Conservation (phyloP, 2,797 vertebrate species). For the Meda fulgida region DNA sequence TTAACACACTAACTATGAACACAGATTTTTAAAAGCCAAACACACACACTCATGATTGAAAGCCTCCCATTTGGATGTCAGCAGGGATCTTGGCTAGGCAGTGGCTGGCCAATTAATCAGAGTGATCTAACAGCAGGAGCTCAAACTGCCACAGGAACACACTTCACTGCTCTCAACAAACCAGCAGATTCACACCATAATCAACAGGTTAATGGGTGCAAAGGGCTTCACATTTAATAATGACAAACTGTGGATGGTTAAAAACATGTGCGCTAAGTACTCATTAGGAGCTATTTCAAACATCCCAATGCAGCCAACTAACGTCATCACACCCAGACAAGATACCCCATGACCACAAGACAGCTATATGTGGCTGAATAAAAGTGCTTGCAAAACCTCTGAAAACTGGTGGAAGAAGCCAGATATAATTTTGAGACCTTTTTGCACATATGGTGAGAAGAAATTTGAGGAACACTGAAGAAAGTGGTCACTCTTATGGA, state of each 20-base stretch:
- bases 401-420: neutral
- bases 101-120: conserved; percentile 46
- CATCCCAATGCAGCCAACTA: conserved; percentile 7
- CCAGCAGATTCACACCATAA: conserved; percentile 30
- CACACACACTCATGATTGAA: conserved; percentile 2
- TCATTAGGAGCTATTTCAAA: conserved; percentile 45
- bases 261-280: conserved; percentile 33
- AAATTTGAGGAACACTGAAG: neutral
- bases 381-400: neutral
- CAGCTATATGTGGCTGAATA: neutral
- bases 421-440: neutral
- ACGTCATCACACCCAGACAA: conserved; percentile 21
- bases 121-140: conserved; percentile 48
- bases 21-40: conserved; percentile 26
- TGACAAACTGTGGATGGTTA: conserved; percentile 4
- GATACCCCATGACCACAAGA: neutral
- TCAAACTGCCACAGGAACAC: conserved; percentile 25
- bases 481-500: neutral
- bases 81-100: conserved; percentile 45
- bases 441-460: conserved; percentile 14
- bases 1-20: neutral
- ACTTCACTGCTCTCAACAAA: conserved; percentile 12
- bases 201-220: conserved; percentile 39
- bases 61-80: conserved; percentile 35
- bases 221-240: conserved; percentile 40